phyloP scores from a whole-genome alignment of 2,888 invertebrate genomes.

The Adelognathus sp. region DNA sequence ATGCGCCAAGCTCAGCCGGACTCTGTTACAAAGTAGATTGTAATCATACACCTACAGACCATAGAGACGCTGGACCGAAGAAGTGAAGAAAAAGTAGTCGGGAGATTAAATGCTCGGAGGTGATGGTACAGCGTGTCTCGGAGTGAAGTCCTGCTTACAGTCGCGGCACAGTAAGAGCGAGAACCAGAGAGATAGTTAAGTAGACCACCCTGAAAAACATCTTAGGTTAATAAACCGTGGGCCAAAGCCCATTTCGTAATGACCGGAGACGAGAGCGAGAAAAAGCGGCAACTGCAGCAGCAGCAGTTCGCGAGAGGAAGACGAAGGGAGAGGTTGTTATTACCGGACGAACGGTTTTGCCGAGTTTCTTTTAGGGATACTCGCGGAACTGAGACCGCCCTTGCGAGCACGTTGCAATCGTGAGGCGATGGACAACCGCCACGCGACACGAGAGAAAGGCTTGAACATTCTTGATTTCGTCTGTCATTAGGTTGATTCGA shows the following conservation, averaged over 20 bases:
- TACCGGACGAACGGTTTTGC: slow-evolving; percentile 65
- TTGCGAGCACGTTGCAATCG: neutral
- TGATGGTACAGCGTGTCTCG: neutral
- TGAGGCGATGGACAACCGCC: neutral
- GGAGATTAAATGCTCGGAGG: slow-evolving; percentile 13
- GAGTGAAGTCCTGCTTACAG: neutral
- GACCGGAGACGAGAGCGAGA: slow-evolving; percentile 45
- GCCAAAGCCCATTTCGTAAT: slow-evolving; percentile 64
- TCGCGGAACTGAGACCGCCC: neutral
- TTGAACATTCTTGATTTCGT: neutral
- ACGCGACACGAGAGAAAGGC: neutral
- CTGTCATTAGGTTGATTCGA: neutral
- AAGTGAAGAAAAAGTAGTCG: slow-evolving; percentile 7
- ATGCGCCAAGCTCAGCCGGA: neutral
- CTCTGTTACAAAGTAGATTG: slow-evolving; percentile 1
- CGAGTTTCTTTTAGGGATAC: slow-evolving; percentile 56
- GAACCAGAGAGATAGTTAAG: slow-evolving; percentile 15
- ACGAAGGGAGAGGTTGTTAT: slow-evolving; percentile 62
- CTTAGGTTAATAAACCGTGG: slow-evolving; percentile 69
- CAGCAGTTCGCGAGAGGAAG: neutral
- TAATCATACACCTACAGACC: neutral
- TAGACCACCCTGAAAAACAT: slow-evolving; percentile 72
- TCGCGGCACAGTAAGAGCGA: neutral
- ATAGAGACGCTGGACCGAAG: neutral
- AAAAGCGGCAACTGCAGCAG: slow-evolving; percentile 22